Percentiles rank a stretch among this genome's conserved stretches.
phyloP scores from a whole-genome alignment of 2,797 vertebrate genomes.

The Dryobates pubescens region DNA sequence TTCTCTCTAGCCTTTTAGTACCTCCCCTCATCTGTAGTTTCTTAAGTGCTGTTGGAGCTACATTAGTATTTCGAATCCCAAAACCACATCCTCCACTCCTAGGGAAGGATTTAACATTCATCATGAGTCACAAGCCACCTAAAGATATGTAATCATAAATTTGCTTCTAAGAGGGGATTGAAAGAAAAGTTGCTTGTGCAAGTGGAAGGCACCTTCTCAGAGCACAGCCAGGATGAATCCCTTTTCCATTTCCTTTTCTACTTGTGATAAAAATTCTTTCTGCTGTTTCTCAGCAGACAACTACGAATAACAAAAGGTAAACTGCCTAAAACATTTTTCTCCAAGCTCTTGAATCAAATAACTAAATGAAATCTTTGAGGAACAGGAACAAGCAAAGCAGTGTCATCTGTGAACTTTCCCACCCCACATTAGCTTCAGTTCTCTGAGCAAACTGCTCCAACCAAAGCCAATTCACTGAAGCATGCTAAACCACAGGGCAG shows the following conservation, averaged over 20 bases:
- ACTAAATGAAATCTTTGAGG: not conserved
- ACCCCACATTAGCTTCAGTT: not conserved
- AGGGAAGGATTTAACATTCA: conserved; percentile 28
- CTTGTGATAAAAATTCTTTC: not conserved
- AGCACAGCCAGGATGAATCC: not conserved
- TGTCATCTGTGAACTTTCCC: not conserved
- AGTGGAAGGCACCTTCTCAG: not conserved
- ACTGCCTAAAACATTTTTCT: not conserved
- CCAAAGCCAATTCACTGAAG: not conserved
- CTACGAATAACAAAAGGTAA: not conserved
- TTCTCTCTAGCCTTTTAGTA: conserved; percentile 20
- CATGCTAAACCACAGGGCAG: not conserved
- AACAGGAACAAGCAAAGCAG: not conserved
- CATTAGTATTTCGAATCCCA: conserved; percentile 36
- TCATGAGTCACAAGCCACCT: not conserved
- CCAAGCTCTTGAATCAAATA: not conserved
- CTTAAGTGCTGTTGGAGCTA: conserved; percentile 6
- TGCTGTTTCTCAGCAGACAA: not conserved
- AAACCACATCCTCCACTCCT: conserved; percentile 54
- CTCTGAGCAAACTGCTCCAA: not conserved
- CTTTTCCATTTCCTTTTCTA: not conserved
- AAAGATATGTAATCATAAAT: conserved; percentile 35
- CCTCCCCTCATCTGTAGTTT: conserved; percentile 19
- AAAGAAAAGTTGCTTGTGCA: not conserved
- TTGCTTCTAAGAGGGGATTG: not conserved